phyloP scores from a whole-genome alignment of 2,113 vertebrate species.

The Onychostruthus taczanowskii region DNA sequence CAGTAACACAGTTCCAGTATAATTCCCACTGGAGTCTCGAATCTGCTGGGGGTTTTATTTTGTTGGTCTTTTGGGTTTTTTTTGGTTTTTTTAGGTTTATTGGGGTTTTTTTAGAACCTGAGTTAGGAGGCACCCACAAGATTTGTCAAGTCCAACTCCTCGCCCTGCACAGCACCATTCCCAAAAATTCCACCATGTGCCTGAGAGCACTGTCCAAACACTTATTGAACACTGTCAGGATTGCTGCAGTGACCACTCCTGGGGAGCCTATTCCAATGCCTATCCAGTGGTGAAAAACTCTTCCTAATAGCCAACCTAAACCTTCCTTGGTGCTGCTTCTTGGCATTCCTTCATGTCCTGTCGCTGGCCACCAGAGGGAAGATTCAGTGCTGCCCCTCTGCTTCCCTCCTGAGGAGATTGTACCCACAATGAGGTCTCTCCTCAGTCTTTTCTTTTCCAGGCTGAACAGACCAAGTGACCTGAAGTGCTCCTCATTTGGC shows the following conservation, averaged over 20 bases:
- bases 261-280: neutral
- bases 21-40: accelerated
- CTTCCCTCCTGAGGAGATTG: neutral
- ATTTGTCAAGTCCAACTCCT: accelerated
- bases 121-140: neutral
- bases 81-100: neutral
- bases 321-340: neutral
- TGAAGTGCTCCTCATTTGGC: neutral
- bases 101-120: neutral
- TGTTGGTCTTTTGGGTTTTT: neutral
- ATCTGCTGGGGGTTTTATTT: neutral
- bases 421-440: accelerated
- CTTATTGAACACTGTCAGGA: neutral
- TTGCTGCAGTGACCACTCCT: neutral
- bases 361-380: neutral
- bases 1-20: neutral
- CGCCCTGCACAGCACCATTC: neutral
- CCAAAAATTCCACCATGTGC: neutral
- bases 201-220: neutral
- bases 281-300: neutral
- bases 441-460: neutral
- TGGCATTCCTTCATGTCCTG: neutral
- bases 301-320: neutral
- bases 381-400: neutral
- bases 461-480: neutral